Conservation (phyloP, 64 coral and sea anemone genomes). For the Dendronephthya gigantea region DNA sequence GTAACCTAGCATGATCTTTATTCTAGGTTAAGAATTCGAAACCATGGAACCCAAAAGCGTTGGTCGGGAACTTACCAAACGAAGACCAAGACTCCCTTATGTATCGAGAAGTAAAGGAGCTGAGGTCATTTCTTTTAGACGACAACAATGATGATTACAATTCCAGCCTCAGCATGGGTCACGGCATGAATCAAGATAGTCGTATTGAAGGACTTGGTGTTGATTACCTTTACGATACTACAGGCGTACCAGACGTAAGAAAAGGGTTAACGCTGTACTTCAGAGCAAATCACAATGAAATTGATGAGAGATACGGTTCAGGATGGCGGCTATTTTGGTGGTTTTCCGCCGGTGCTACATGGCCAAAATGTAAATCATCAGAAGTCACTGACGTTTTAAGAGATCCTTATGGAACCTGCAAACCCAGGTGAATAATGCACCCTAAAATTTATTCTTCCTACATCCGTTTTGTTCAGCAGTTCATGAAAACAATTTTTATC, state of each 20-base stretch:
- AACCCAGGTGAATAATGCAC: slow-evolving; percentile 17
- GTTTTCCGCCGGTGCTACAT: slow-evolving; percentile 31
- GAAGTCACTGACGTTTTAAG: slow-evolving; percentile 37
- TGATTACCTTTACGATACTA: slow-evolving; percentile 51
- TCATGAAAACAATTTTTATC: too few species aligned
- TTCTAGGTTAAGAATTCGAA: background rate
- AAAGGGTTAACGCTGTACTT: slow-evolving; percentile 49
- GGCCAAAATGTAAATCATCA: slow-evolving; percentile 31
- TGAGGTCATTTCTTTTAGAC: slow-evolving; percentile 50
- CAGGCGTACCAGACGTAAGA: slow-evolving; percentile 31
- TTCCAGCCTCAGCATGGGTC: slow-evolving; percentile 43
- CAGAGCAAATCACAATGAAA: background rate
- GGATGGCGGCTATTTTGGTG: slow-evolving; percentile 58
- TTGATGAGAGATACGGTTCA: slow-evolving; percentile 30
- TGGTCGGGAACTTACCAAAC: slow-evolving; percentile 15
- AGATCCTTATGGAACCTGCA: background rate
- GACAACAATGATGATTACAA: slow-evolving; percentile 59
- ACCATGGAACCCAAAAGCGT: slow-evolving; percentile 23
- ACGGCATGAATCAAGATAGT: slow-evolving; percentile 38
- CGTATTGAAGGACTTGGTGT: slow-evolving; percentile 41
- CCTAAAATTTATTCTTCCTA: too few species aligned
- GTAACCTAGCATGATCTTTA: too few species aligned
- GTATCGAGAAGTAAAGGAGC: slow-evolving; percentile 44
- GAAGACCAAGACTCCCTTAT: slow-evolving; percentile 48
- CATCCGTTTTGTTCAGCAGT: too few species aligned